phyloP scores from a whole-genome alignment of 2,113 vertebrate genomes.

The Triplophysa rosa region DNA sequence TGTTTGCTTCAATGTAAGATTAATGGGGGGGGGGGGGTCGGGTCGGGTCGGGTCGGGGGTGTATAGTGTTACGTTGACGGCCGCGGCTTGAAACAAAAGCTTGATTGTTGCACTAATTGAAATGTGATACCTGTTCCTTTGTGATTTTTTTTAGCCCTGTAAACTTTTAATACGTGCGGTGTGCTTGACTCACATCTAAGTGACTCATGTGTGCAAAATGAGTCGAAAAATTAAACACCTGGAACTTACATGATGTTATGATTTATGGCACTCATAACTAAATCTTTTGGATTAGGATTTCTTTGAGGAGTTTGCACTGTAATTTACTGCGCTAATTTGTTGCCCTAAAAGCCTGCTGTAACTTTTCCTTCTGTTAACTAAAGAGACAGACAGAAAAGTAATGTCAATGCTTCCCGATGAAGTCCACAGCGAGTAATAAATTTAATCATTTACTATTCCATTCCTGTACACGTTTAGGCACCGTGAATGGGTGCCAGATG shows the following conservation, averaged over 20 bases:
- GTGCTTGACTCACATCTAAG: slow-evolving; percentile 1
- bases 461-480: slow-evolving; percentile 28
- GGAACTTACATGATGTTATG: slow-evolving; percentile 6
- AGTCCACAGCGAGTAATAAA: slow-evolving; percentile 27
- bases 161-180: slow-evolving; percentile 9
- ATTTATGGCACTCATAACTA: background rate
- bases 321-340: background rate
- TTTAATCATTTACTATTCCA: slow-evolving; percentile 13
- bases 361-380: slow-evolving; percentile 12
- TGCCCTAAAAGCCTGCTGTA: background rate
- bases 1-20: slow-evolving; percentile 53
- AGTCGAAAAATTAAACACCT: slow-evolving; percentile 1
- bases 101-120: slow-evolving; percentile 70
- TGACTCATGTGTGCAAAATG: slow-evolving; percentile 14
- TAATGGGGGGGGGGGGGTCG: slow-evolving; percentile 30
- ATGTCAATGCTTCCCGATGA: slow-evolving; percentile 6
- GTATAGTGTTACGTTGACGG: slow-evolving; percentile 57
- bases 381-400: slow-evolving; percentile 6
- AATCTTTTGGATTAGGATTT: background rate
- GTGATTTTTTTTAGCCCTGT: slow-evolving; percentile 30
- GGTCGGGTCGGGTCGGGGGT: background rate
- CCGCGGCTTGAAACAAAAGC: slow-evolving; percentile 62
- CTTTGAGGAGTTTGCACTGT: background rate
- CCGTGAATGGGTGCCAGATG: slow-evolving; percentile 21
- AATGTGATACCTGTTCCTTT: slow-evolving; percentile 66